A percentile compares a stretch with the other conserved stretches of the same genome.
phyloP scores from a whole-genome alignment of 2,113 vertebrate genomes.

The Syngnathus typhle region DNA sequence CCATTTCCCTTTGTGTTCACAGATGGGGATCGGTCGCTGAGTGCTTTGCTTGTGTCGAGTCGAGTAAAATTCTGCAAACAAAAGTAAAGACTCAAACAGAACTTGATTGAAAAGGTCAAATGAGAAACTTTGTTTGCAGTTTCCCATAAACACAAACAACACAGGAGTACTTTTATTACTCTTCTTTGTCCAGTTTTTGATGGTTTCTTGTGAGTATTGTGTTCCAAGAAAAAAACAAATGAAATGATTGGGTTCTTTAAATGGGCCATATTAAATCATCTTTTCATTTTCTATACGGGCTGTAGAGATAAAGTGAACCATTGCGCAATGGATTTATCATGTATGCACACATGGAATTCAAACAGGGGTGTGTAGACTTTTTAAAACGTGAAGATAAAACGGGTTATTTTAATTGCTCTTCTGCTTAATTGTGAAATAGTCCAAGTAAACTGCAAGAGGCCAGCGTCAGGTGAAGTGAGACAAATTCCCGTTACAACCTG shows the following conservation, averaged over 20 bases:
- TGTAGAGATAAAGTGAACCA: no score
- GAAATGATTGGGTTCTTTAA: no score
- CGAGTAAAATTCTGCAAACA: slow-evolving; percentile 55
- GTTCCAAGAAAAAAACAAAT: no score
- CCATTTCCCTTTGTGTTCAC: slow-evolving; percentile 62
- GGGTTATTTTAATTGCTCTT: background rate
- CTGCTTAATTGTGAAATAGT: slow-evolving; percentile 9
- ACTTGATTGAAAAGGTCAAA: slow-evolving; percentile 56
- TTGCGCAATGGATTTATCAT: no score
- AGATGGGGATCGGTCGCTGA: slow-evolving; percentile 60
- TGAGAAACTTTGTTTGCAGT: slow-evolving; percentile 45
- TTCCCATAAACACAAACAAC: slow-evolving; percentile 25
- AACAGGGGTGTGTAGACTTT: no score
- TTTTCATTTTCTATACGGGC: no score
- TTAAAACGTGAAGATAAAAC: background rate
- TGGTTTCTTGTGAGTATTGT: background rate
- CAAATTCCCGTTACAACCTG: slow-evolving; percentile 53
- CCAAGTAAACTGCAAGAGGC: slow-evolving; percentile 36
- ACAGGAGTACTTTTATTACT: background rate
- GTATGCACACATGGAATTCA: no score
- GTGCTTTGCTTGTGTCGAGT: slow-evolving; percentile 53
- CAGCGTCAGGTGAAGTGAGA: slow-evolving; percentile 51
- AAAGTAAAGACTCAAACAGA: slow-evolving; percentile 54
- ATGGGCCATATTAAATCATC: no score
- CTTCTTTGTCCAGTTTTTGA: no score